These are phyloP conservation scores for Phocoena sinus DNA, from an alignment of 2,113 vertebrate genomes.

Conservation along the genomic window DNA sequence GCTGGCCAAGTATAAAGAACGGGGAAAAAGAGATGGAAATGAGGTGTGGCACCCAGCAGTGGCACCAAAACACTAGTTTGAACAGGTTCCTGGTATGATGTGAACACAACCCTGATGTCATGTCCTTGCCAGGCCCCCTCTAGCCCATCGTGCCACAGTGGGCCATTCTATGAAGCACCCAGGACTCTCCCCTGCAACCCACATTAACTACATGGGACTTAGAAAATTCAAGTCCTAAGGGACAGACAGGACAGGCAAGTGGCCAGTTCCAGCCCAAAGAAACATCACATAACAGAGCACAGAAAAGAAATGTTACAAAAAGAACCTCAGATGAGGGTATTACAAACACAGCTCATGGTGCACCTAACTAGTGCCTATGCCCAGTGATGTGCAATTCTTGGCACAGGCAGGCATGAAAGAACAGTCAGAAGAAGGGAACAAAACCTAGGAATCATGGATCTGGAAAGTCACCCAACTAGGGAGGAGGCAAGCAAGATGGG, in stretches of 20 bases:
- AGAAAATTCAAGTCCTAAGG: neutral
- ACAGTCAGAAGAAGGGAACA: neutral
- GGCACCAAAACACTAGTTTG: neutral
- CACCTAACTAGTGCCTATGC: neutral
- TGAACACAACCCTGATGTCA: neutral
- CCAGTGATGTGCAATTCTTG: neutral
- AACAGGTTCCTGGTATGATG: neutral
- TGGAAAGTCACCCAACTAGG: neutral
- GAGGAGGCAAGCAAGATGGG: neutral
- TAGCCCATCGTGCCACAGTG: neutral
- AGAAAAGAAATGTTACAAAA: neutral
- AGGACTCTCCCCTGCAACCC: neutral
- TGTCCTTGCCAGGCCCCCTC: neutral
- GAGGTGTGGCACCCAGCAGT: neutral
- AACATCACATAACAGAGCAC: neutral
- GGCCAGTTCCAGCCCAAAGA: neutral
- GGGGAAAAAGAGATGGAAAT: neutral
- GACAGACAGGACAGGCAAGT: neutral
- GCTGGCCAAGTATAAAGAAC: neutral
- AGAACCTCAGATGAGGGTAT: neutral
- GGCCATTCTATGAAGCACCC: neutral
- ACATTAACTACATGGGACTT: neutral
- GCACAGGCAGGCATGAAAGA: neutral
- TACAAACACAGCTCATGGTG: neutral
- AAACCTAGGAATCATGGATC: neutral